Base-by-base conservation (phyloP, 2,113 vertebrate genomes). In the Callocephalon fimbriatum region DNA sequence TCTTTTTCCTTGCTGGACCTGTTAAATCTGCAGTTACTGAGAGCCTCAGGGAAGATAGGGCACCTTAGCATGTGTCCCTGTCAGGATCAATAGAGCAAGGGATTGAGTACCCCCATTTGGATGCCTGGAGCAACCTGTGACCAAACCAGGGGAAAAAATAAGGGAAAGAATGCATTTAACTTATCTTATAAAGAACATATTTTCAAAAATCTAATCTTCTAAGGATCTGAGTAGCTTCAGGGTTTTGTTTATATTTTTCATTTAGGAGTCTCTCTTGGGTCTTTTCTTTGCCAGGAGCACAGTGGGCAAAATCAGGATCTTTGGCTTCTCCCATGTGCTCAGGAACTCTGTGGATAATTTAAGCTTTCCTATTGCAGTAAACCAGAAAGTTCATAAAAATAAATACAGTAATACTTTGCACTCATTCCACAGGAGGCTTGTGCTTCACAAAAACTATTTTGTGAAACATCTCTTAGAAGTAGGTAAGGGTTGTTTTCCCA, bases 221-320 rank as follows among this genome's bases (percentile, higher is more conserved):
- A 97, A 96, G 91, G 73, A 93, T 95, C 94, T 87, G 85, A 95
- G 75, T 97, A 92, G 95, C 97, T 97, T 94, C 82, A 74, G 96
- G 97, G 91, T 93, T 95, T 97, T 98, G 97, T 97, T 97, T 97
- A 97, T 97, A 97, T 97, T 98, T 97, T 98, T 97, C 96, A 97
- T 97, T 96, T 97, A 97, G 93, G 79, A 97, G 62, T 54, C 53
- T 97, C 97, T 96, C 97, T 75, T 66, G 93, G 94, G 97, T 86
- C 73, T 95, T 95, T 90, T 85, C 70, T 77, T 97, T 95, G 97
- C 97, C 97, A 95, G 96, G 56, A 97, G 96, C 97, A 95, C 85
- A 90, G 87, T 95, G 90, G 96, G 86, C 90, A 95, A 95, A 96
- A 95, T 91, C 88, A 94, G 92, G 95, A 93, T 94, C 94, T 96